phyloP scores from a whole-genome alignment of 1,140 invertebrate genomes.

The Ostrea edulis region DNA sequence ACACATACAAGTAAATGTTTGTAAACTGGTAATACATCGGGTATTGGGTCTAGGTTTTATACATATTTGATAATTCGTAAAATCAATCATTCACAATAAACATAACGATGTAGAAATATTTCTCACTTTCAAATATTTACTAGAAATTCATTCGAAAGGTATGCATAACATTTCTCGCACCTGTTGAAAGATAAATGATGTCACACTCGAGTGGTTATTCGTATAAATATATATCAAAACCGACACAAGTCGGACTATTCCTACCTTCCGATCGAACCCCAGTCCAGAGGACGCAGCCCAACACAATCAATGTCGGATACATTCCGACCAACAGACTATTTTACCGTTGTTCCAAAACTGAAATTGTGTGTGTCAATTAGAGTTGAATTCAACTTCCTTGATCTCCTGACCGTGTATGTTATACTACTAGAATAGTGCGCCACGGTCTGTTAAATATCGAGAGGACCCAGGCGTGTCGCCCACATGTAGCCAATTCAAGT shows the following conservation, averaged over 20 bases:
- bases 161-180: neutral
- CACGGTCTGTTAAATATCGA: neutral
- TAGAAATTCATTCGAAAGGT: neutral
- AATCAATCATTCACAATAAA: neutral
- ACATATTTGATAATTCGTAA: no score
- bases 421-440: no score
- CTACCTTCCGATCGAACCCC: neutral
- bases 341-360: no score
- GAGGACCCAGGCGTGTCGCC: neutral
- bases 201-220: neutral
- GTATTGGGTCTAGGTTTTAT: no score
- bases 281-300: neutral
- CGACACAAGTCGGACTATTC: neutral
- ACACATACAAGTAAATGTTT: no score
- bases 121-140: neutral
- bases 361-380: no score
- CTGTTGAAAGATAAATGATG: neutral
- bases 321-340: neutral
- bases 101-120: neutral
- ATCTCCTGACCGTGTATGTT: no score
- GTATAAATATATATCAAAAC: neutral
- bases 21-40: no score
- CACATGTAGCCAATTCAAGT: neutral
- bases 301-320: neutral
- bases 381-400: no score